These are phyloP conservation scores for Sebastes hubbsi DNA, from an alignment of 2,797 vertebrate species.

Conservation along the genomic window DNA sequence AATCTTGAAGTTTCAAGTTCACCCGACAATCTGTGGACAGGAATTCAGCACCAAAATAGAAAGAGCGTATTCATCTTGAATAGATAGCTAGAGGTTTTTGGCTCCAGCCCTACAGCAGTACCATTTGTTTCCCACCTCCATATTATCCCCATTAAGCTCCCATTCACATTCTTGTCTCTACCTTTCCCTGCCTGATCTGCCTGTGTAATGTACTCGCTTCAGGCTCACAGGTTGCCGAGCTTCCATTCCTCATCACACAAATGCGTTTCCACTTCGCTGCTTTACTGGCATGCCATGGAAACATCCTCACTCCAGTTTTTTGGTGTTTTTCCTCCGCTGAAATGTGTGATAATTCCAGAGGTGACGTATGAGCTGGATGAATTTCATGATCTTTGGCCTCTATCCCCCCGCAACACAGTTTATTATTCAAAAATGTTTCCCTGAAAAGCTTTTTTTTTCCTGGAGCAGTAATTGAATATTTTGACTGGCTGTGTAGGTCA, in stretches of 20 bases:
- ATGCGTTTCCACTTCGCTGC: constrained; percentile 19
- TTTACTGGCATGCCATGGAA: not conserved
- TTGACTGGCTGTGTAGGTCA: not conserved
- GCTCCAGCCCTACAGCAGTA: constrained; percentile 13
- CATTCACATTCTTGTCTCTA: constrained; percentile 48
- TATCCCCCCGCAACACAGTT: not conserved
- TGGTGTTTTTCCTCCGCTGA: not conserved
- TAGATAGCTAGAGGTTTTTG: constrained; percentile 18
- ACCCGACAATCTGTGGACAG: not conserved
- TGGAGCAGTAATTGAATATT: not conserved
- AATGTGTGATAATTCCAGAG: not conserved
- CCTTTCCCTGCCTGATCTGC: constrained; percentile 27
- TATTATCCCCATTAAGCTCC: constrained; percentile 55
- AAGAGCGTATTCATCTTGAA: not conserved
- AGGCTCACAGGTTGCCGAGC: constrained; percentile 57
- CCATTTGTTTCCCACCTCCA: constrained; percentile 53
- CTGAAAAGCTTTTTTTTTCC: not conserved
- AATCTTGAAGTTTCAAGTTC: not conserved
- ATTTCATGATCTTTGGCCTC: not conserved
- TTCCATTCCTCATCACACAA: constrained; percentile 45
- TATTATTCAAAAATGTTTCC: not conserved
- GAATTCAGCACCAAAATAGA: constrained; percentile 1
- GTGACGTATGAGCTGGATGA: not conserved
- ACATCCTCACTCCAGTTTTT: not conserved
- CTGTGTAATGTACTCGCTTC: constrained; percentile 45